phyloP scores from a whole-genome alignment of 2,888 invertebrate species.

The Luperina nickerlii region DNA sequence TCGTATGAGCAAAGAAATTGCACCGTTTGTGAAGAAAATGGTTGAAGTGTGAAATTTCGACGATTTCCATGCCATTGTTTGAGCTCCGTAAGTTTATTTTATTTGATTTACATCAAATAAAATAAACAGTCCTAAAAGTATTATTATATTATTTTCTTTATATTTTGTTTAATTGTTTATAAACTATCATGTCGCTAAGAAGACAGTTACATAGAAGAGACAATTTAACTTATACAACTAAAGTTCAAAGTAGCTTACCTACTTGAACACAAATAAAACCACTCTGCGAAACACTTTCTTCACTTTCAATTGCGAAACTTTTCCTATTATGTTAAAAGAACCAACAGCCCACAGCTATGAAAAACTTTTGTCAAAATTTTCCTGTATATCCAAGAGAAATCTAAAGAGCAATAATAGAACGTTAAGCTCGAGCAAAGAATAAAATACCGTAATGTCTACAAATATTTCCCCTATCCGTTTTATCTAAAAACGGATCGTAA shows the following conservation, averaged over 20 bases:
- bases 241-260: not conserved
- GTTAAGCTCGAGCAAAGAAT: not conserved
- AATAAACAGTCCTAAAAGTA: no score
- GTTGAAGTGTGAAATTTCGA: not conserved
- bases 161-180: not conserved
- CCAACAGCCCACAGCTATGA: not conserved
- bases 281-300: not conserved
- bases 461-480: not conserved
- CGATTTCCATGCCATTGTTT: not conserved
- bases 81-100: constrained; percentile 4
- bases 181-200: not conserved
- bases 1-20: constrained; percentile 23
- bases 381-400: not conserved
- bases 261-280: not conserved
- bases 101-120: not conserved
- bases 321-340: not conserved
- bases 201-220: no score
- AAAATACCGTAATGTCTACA: not conserved
- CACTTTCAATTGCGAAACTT: not conserved
- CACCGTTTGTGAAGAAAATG: not conserved
- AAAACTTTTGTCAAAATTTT: not conserved
- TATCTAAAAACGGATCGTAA: not conserved
- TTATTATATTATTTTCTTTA: no score
- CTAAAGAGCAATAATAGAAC: not conserved
- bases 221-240: constrained; percentile 4